phyloP scores from a whole-genome alignment of 2,113 vertebrate species.

The Indri indri region DNA sequence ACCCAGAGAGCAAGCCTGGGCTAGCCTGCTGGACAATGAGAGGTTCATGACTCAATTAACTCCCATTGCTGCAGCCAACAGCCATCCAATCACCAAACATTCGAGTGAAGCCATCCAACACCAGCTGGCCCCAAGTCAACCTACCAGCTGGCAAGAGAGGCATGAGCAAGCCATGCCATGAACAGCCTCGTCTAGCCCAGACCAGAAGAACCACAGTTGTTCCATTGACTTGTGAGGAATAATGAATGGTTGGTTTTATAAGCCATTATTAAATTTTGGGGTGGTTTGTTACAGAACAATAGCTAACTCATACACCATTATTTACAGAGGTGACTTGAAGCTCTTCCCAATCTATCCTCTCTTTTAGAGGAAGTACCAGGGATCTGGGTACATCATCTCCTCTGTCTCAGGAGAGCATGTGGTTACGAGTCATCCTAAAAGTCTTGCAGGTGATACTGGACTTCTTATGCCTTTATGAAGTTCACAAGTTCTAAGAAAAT shows the following conservation, averaged over 20 bases:
- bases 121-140: neutral
- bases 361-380: neutral
- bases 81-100: neutral
- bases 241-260: neutral
- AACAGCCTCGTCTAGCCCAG: neutral
- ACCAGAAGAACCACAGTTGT: neutral
- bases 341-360: neutral
- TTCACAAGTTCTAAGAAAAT: neutral
- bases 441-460: neutral
- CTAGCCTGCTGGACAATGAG: neutral
- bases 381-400: neutral
- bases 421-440: neutral
- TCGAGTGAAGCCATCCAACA: neutral
- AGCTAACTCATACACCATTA: neutral
- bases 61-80: neutral
- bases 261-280: neutral
- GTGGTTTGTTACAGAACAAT: neutral
- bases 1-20: neutral
- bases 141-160: neutral
- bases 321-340: neutral
- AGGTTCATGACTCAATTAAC: neutral
- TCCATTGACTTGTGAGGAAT: neutral
- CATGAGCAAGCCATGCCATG: neutral
- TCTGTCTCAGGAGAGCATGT: neutral
- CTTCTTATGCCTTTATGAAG: neutral